A percentile compares a stretch with the other conserved stretches of the same genome.
Evolutionary conservation across 2,888 invertebrate genomes (phyloP).

Genomic region (Stratiomys singularior): DNA sequence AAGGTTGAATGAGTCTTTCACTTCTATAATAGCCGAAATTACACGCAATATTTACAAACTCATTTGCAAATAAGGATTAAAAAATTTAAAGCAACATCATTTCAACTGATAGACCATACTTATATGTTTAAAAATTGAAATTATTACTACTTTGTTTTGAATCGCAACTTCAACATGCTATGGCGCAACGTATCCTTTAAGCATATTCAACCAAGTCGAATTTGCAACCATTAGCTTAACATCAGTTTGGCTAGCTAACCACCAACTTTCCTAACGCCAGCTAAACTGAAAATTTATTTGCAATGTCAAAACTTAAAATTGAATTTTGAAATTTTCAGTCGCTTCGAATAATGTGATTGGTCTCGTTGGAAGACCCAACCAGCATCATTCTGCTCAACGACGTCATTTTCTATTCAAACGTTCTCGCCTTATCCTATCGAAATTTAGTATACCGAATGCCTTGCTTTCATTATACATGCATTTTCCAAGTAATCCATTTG

Average conservation of each 20-base stretch:
- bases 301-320: constrained; percentile 49
- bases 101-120: too few species aligned
- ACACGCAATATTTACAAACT: too few species aligned
- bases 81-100: too few species aligned
- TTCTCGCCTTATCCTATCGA: constrained; percentile 2
- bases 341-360: constrained; percentile 38
- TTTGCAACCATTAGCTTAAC: too few species aligned
- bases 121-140: too few species aligned
- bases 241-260: not conserved
- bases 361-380: constrained; percentile 1
- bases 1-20: too few species aligned
- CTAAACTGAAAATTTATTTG: constrained; percentile 46
- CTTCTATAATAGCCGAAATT: too few species aligned
- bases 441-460: not conserved
- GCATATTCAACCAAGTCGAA: not conserved
- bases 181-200: too few species aligned
- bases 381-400: not conserved
- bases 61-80: too few species aligned
- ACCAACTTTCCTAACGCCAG: constrained; percentile 44
- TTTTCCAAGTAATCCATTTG: constrained; percentile 28
- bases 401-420: not conserved
- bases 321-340: constrained; percentile 35
- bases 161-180: too few species aligned
- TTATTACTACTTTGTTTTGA: too few species aligned
- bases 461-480: not conserved